Evolutionary conservation across 2,113 vertebrate species (phyloP).

Genomic region (Crotophaga sulcirostris): DNA sequence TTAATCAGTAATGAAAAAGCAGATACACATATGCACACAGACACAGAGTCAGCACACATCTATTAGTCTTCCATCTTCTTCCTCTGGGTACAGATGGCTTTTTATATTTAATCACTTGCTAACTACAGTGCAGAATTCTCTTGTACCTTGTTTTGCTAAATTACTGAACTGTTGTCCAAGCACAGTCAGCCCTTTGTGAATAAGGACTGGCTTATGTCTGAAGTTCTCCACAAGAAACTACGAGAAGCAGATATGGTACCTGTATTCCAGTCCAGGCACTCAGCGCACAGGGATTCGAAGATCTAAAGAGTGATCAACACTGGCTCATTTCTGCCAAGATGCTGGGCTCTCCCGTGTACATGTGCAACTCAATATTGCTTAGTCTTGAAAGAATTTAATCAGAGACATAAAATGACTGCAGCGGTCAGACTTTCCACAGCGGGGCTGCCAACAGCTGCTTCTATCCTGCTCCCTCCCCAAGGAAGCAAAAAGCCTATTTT

Average conservation of each 20-base stretch:
- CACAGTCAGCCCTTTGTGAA: background rate
- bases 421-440: background rate
- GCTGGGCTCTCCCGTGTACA: background rate
- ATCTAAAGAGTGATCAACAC: background rate
- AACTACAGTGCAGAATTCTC: background rate
- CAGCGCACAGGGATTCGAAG: background rate
- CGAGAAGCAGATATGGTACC: background rate
- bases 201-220: fast-evolving
- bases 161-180: background rate
- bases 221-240: background rate
- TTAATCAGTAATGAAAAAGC: background rate
- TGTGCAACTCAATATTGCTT: background rate
- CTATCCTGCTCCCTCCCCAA: background rate
- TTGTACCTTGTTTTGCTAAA: background rate
- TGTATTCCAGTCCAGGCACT: background rate
- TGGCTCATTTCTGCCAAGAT: background rate
- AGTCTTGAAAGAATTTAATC: background rate
- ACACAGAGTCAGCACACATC: background rate
- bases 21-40: background rate
- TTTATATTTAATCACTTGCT: background rate
- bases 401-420: background rate
- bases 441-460: background rate
- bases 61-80: background rate
- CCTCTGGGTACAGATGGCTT: background rate
- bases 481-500: background rate